Evolutionary conservation across 64 coral and sea anemone genomes (phyloP), one percentile per base, ranked within the genome.

Genomic region (Catalaphyllia jardinei): DNA sequence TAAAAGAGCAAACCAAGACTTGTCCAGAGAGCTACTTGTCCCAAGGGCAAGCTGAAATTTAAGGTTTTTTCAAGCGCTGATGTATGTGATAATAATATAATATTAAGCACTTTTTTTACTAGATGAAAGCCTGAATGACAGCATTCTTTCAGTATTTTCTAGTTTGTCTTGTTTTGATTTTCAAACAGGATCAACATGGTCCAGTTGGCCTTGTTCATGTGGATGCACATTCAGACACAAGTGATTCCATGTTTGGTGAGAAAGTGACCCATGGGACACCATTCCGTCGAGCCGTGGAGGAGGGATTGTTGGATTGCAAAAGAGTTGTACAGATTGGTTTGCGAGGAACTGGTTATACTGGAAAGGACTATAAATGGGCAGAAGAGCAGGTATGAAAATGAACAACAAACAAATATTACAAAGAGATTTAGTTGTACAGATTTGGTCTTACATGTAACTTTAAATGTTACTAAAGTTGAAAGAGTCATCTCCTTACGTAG

Each of bases 281-380:
- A 85, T 98, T 98, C 49, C 80, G 83, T 6, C n/a, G 78, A 39
- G 91, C 95, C 78, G 91, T 98, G 1, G 95, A 98, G 52, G 95
- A 98, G 50, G 95, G 91, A 10, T 67, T 98, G 82, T 54, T 98
- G 29, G 95, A 98, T 52, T 87, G 82, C 78, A 67, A 88, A 55
- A 67, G 95, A 51, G 95, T 98, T 60, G 92, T 98, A 8, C 95
- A 98, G 92, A 98, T 98, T 60, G 95, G 95, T 20, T 62, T 98
- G 12, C 50, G 95, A 83, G 95, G 95, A 18, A 4, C 83, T 10
- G 62, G 52, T 75, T 88, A 93, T 71, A 62, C 28, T 46, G 38
- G 28, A 4, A 67, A 76, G 59, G 88, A 52, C 22, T 94, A 81
- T 71, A 29, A 93, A 11, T 90, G 75, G 75, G 69, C 95, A 52